phyloP scores from a whole-genome alignment of 1,140 invertebrate species.

The Drosophila miranda region DNA sequence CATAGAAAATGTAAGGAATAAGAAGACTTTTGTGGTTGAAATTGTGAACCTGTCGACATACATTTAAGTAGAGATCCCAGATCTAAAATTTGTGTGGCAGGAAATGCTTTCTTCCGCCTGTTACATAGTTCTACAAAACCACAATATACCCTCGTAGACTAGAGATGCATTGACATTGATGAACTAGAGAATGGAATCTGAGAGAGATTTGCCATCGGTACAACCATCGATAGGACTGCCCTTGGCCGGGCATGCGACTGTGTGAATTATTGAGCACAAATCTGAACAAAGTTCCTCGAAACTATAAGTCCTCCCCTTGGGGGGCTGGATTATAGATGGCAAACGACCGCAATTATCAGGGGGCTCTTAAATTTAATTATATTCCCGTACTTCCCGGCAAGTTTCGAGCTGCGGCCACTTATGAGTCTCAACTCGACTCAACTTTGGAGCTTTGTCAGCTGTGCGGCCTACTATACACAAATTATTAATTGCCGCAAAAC shows the following conservation, averaged over 20 bases:
- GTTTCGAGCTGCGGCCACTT: conserved; percentile 36
- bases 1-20: too few relatives aligned
- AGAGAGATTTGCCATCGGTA: neutral
- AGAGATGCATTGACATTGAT: conserved; percentile 30
- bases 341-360: conserved; percentile 14
- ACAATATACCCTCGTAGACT: too few relatives aligned
- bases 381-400: conserved; percentile 12
- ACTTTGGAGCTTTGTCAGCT: conserved; percentile 44
- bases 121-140: too few relatives aligned
- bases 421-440: conserved; percentile 6
- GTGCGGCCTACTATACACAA: conserved; percentile 54
- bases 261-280: too few relatives aligned
- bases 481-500: conserved; percentile 77
- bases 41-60: too few relatives aligned
- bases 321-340: neutral
- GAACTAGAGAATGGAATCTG: conserved; percentile 2
- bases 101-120: too few relatives aligned
- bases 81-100: too few relatives aligned
- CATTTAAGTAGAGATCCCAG: too few relatives aligned
- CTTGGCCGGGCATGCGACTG: too few relatives aligned
- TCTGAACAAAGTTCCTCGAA: too few relatives aligned
- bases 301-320: conserved; percentile 1
- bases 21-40: too few relatives aligned
- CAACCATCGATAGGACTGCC: too few relatives aligned
- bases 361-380: conserved; percentile 42